A percentile compares a stretch with the other conserved stretches of the same genome.
These are phyloP conservation scores for Schrankia costaestrigalis DNA, from an alignment of 2,888 invertebrate genomes.

Conservation along the genomic window DNA sequence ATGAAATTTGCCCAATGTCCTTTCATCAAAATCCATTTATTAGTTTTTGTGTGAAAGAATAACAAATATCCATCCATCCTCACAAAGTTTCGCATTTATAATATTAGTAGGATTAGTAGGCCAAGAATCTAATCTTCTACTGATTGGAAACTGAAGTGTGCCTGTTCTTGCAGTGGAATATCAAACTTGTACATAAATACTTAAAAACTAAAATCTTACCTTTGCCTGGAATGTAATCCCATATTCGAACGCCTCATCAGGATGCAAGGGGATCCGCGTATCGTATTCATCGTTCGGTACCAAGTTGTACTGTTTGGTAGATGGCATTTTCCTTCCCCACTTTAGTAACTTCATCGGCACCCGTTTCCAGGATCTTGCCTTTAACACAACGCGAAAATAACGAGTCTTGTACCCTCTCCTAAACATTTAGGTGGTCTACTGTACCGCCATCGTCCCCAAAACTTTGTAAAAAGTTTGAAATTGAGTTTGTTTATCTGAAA, in stretches of 20 bases:
- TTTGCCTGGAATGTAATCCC: slow-evolving; percentile 98
- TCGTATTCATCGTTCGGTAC: slow-evolving; percentile 98
- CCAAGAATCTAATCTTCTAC: no score
- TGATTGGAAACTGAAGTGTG: no score
- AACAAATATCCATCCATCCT: no score
- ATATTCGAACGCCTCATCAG: slow-evolving; percentile 97
- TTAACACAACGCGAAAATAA: slow-evolving; percentile 61
- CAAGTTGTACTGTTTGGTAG: slow-evolving; percentile 94
- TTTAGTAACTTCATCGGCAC: slow-evolving; percentile 69
- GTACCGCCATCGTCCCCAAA: slow-evolving; percentile 18
- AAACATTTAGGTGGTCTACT: slow-evolving; percentile 61
- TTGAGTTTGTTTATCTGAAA: slow-evolving; percentile 20
- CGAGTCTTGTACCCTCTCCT: slow-evolving; percentile 58
- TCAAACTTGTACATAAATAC: not conserved
- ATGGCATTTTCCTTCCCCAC: slow-evolving; percentile 87
- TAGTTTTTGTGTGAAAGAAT: no score
- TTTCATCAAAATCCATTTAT: no score
- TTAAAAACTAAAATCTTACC: slow-evolving; percentile 78
- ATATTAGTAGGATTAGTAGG: no score
- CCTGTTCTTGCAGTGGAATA: no score
- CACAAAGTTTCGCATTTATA: no score
- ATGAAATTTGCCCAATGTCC: no score
- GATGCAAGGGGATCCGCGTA: slow-evolving; percentile 96
- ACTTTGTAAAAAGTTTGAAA: not conserved
- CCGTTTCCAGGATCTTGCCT: slow-evolving; percentile 60